Evolutionary conservation across 2,113 vertebrate species (phyloP).

Genomic region (Fukomys damarensis): DNA sequence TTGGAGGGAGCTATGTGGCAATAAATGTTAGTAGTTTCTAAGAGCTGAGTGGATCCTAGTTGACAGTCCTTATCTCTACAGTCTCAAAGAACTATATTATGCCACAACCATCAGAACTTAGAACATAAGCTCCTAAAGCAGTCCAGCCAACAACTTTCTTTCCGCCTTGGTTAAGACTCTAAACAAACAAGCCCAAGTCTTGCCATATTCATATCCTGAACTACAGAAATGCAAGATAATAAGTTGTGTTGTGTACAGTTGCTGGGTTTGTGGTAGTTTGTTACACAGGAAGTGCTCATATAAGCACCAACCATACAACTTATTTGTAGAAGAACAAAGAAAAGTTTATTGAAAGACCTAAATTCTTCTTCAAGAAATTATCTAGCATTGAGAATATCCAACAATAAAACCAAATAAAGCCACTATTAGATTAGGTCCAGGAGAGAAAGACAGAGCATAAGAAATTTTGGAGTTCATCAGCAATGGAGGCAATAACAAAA

Average conservation of each 20-base stretch:
- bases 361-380: not conserved
- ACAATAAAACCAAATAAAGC: conserved; percentile 18
- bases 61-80: not conserved
- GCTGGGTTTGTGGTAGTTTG: not conserved
- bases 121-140: not conserved
- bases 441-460: not conserved
- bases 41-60: not conserved
- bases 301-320: not conserved
- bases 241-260: not conserved
- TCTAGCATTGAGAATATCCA: not conserved
- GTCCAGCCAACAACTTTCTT: not conserved
- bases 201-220: not conserved
- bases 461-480: not conserved
- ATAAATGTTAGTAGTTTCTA: not conserved
- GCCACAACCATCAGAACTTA: not conserved
- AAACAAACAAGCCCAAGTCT: not conserved
- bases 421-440: not conserved
- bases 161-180: not conserved
- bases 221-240: not conserved
- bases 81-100: not conserved
- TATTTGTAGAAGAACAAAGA: not conserved
- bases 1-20: not conserved
- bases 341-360: not conserved
- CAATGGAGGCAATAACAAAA: not conserved
- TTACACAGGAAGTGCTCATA: not conserved